phyloP scores from a whole-genome alignment of 2,797 vertebrate genomes.

The Discoglossus pictus region DNA sequence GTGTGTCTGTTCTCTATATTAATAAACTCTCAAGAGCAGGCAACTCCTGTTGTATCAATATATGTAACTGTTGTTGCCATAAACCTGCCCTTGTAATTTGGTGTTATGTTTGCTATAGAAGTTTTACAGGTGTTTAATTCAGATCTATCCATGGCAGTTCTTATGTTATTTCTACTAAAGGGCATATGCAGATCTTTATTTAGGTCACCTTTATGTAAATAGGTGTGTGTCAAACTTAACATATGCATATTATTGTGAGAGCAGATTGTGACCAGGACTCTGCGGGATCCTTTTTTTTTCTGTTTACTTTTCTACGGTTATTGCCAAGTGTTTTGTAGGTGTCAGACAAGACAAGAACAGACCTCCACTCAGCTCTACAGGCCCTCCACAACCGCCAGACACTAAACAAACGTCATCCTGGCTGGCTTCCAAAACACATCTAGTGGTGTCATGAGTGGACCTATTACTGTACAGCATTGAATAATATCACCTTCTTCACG shows the following conservation, averaged over 20 bases:
- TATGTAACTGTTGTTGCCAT: no score
- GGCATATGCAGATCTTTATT: no score
- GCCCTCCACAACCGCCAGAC: constrained; percentile 35
- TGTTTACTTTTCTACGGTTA: constrained; percentile 24
- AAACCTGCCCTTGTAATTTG: no score
- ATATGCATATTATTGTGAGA: constrained; percentile 1
- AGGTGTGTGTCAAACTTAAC: no score
- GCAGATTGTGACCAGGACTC: constrained; percentile 8
- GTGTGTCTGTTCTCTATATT: no score
- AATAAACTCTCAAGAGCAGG: no score
- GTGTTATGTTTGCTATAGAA: no score
- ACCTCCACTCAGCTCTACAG: constrained; percentile 35
- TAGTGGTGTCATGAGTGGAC: constrained; percentile 33
- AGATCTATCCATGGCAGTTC: no score
- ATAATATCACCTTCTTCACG: constrained; percentile 31
- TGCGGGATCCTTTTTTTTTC: background rate
- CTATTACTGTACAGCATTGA: constrained; percentile 10
- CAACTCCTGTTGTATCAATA: no score
- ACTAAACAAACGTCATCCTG: constrained; percentile 41
- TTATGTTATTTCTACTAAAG: no score
- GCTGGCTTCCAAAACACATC: constrained; percentile 36
- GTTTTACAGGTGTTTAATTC: no score
- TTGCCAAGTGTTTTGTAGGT: constrained; percentile 43
- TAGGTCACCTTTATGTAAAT: no score
- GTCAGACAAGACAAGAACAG: constrained; percentile 47